A percentile compares a stretch with the other conserved stretches of the same genome.
phyloP scores from a whole-genome alignment of 2,113 vertebrate species.

The Nycticorax nycticorax region DNA sequence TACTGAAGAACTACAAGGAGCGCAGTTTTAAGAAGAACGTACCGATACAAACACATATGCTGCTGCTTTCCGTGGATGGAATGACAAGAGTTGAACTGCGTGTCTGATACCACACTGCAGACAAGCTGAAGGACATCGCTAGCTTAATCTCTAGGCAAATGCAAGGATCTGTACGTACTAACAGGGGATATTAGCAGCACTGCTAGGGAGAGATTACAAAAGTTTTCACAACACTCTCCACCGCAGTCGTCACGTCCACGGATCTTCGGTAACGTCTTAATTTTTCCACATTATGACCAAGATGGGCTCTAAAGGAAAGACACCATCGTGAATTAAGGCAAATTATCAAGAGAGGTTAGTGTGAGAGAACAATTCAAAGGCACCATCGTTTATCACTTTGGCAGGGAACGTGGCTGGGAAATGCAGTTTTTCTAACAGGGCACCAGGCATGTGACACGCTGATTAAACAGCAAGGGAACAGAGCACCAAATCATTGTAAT shows the following conservation, averaged over 20 bases:
- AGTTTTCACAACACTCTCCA: background rate
- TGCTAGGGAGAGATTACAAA: rapidly evolving
- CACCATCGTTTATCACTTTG: background rate
- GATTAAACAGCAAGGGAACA: constrained; percentile 69
- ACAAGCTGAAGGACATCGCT: background rate
- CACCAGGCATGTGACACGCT: constrained; percentile 57
- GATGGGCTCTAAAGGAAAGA: background rate
- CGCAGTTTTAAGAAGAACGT: rapidly evolving
- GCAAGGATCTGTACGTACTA: too few relatives aligned
- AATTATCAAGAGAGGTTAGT: background rate
- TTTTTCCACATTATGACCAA: background rate
- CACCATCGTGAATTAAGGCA: background rate
- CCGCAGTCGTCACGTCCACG: background rate
- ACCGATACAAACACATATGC: rapidly evolving
- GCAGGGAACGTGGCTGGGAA: background rate
- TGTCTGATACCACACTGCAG: too few relatives aligned
- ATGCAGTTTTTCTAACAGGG: background rate
- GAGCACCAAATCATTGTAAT: constrained; percentile 10
- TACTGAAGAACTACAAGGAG: background rate
- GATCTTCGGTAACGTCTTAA: background rate
- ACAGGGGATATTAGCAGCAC: rapidly evolving
- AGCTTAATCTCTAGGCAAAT: background rate
- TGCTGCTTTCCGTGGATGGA: background rate
- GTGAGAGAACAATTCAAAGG: background rate
- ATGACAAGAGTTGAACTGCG: rapidly evolving